A percentile compares a stretch with the other conserved stretches of the same genome.
Conservation (phyloP, 2,888 invertebrate species). For the Callosobruchus maculatus region DNA sequence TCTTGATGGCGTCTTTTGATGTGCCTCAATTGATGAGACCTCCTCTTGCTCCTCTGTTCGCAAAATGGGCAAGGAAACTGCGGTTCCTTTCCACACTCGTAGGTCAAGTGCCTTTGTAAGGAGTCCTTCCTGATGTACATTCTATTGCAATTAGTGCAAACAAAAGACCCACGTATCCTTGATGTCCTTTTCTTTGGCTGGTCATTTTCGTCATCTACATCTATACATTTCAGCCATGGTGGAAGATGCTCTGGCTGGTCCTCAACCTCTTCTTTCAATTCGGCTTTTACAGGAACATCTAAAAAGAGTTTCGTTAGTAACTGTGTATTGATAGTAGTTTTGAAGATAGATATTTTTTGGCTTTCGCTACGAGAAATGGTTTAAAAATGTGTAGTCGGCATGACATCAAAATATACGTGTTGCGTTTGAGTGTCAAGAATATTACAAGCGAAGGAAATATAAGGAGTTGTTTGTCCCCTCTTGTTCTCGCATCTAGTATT, state of each 20-base stretch:
- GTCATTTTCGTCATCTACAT: slow-evolving; percentile 25
- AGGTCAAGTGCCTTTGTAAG: slow-evolving; percentile 71
- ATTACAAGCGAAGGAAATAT: no score
- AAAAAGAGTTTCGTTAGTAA: not conserved
- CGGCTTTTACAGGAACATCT: slow-evolving; percentile 4
- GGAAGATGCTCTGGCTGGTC: slow-evolving; percentile 36
- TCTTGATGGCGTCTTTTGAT: slow-evolving; percentile 55
- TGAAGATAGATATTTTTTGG: no score
- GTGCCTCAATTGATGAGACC: slow-evolving; percentile 58
- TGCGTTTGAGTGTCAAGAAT: no score
- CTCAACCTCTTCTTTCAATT: slow-evolving; percentile 14
- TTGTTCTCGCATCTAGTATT: no score
- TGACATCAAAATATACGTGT: no score
- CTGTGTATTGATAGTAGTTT: no score
- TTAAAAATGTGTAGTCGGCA: no score
- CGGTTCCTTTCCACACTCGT: slow-evolving; percentile 72
- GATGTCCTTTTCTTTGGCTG: slow-evolving; percentile 32
- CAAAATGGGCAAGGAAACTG: slow-evolving; percentile 69
- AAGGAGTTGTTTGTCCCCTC: no score
- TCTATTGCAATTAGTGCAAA: slow-evolving; percentile 71
- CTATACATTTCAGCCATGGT: slow-evolving; percentile 39
- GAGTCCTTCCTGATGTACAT: slow-evolving; percentile 75
- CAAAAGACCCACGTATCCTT: slow-evolving; percentile 45
- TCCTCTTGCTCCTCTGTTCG: slow-evolving; percentile 64
- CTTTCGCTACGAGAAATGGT: no score